Evolutionary conservation across 2,888 invertebrate genomes (phyloP), one percentile per base, ranked within the genome.

Genomic region (Epinotia demarniana): DNA sequence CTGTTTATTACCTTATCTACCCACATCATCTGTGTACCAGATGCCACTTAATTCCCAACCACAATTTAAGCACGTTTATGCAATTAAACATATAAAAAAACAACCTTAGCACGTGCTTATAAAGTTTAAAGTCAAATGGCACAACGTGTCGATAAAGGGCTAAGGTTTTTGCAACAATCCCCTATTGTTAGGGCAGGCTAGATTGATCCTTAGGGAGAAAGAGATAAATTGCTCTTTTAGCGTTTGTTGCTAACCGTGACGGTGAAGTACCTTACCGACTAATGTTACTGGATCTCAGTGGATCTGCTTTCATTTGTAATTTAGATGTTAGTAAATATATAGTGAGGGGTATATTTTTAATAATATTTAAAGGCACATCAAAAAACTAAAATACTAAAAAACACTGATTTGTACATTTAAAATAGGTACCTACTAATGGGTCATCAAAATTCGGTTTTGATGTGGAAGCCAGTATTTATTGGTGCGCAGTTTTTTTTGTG

Each of bases 21-120:
- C 76, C 77, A 68, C 73, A 77, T 77, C 43, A 77, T 76, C 76
- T 68, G 3, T 68, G 3, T 27, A 18, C 12, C 60, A 27, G 19
- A 64, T 64, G 64, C 64, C 9, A 53, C 46, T 70, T 70, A 61
- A 33, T 55, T 53, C n/a, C 6, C 39, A 62, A 23, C 8, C 27
- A 19, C 49, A 53, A 64, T 64, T 4, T 27, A 53, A n/a, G 49
- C 64, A 11, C 13, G 16, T 8, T 16, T 8, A n/a, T 16, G 11
- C 5, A 11, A 67, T n/a, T 5, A 53, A 66, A n/a, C 27, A n/a
- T 11, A 43, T 1, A 5, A n/a, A 67, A 55, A 55, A 33, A 3
- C 55, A 18, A 39, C 55, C 55, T 33, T 19, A 55, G 0, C 3
- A 4, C 11, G 1, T 27, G 2, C 12, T 4, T 3, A 39, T 55